These are phyloP conservation scores for Anastrepha ludens DNA, from an alignment of 1,140 invertebrate genomes.

Conservation along the genomic window DNA sequence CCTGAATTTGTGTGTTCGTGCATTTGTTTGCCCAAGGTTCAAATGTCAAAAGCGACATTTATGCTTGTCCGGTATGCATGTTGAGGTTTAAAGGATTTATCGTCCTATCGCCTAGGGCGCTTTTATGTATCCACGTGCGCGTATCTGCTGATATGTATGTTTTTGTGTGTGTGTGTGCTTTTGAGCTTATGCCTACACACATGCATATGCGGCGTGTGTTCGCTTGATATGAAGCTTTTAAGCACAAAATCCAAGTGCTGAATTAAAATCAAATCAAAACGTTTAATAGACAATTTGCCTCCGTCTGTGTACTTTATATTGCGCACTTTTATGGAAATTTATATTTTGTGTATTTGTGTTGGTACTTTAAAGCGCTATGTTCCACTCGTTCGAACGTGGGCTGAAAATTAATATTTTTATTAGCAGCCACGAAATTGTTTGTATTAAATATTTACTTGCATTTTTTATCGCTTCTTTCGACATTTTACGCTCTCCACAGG, in stretches of 20 bases:
- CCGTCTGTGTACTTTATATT: neutral
- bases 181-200: neutral
- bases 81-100: conserved; percentile 51
- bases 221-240: neutral
- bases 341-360: neutral
- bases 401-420: neutral
- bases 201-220: neutral
- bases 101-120: neutral
- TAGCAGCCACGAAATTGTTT: neutral
- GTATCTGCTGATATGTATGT: neutral
- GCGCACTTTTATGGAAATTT: neutral
- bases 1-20: neutral
- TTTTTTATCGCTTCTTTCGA: neutral
- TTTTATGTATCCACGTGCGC: neutral
- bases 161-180: neutral
- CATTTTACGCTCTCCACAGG: neutral
- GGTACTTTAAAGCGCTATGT: neutral
- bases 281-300: neutral
- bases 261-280: conserved; percentile 3
- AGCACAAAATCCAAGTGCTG: neutral
- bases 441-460: neutral
- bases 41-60: conserved; percentile 51
- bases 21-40: conserved; percentile 35
- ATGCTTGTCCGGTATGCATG: conserved; percentile 49
- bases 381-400: neutral